Base-by-base conservation (phyloP, 37 sponge, comb jelly and placozoan genomes). In the Aplysina aerophoba region DNA sequence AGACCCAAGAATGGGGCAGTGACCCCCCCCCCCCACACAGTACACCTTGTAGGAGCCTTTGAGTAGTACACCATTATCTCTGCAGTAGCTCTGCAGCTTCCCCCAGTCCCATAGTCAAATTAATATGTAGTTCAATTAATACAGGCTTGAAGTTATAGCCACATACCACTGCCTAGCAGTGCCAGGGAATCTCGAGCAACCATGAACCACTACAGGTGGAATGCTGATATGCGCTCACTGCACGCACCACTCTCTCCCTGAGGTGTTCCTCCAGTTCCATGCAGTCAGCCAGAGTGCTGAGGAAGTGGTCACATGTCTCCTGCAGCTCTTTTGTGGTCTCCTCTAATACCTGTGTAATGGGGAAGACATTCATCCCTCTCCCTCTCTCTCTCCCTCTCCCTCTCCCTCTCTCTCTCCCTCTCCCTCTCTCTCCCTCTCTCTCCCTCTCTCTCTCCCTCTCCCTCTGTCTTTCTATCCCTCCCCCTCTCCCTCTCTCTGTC, bases 221-320 rank as follows among this genome's bases (percentile, higher is more conserved):
- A 44, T 44, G 50, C 8, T 62, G 63, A n/a, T n/a, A n/a, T n/a
- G n/a, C n/a, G n/a, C n/a, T n/a, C n/a, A n/a, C n/a, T 11, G 25
- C 63, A 27, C 27, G 12, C 12, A 27, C 27, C n/a, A 22, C n/a
- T 62, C 5, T 31, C 6, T 27, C 28, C 37, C 73, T 71, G 4
- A 71, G 30, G 36, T 71, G 37, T 6, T 71, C 73, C 35, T 71
- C 58, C 40, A 94, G 63, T 39, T 89, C 90, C 93, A 96, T 89
- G 60, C 94, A 96, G 56, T 93, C 94, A 1, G 89, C 91, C 0
- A 96, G 85, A 16, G 56, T 57, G 25, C 62, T 85, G 20, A 96
- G 82, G 37, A 96, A 93, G 15, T 57, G 24, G 81, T 91, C 97
- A 85, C 97, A 96, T 19, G 92, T 90, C 0, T 65, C 61, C 0